Conservation (phyloP, 2,113 vertebrate genomes). For the Tetraodon nigroviridis region DNA sequence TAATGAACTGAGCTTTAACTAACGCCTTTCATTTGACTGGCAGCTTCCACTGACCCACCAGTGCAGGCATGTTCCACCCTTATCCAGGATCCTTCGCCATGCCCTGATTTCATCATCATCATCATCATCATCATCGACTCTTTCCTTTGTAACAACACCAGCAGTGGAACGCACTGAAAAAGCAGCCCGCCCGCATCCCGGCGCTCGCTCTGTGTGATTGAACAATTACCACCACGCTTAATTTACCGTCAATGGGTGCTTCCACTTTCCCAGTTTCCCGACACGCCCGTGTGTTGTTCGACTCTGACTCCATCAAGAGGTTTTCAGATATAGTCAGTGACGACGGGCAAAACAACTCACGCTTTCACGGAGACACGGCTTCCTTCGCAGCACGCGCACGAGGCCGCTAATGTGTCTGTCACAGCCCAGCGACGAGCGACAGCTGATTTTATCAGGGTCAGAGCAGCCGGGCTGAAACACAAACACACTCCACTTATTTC, state of each 20-base stretch:
- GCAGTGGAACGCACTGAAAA: constrained; percentile 23
- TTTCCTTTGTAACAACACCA: constrained; percentile 64
- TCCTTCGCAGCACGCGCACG: constrained; percentile 62
- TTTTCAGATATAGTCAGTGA: constrained; percentile 57
- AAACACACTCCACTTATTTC: constrained; percentile 28
- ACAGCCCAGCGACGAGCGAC: constrained; percentile 49
- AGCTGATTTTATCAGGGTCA: constrained; percentile 48
- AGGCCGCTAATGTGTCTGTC: constrained; percentile 58
- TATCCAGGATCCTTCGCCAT: constrained; percentile 29
- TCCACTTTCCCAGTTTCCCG: constrained; percentile 47
- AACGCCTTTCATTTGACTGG: constrained; percentile 20
- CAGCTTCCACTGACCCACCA: constrained; percentile 51
- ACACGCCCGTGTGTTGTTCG: constrained; percentile 47
- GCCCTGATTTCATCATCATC: constrained; percentile 19
- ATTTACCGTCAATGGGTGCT: constrained; percentile 53
- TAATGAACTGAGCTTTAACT: background rate
- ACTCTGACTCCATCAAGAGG: constrained; percentile 58
- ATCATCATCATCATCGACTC: constrained; percentile 21
- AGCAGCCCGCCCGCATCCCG: constrained; percentile 45
- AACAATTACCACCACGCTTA: constrained; percentile 73
- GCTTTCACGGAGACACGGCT: constrained; percentile 74
- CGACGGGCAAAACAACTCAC: constrained; percentile 63
- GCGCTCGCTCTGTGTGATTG: constrained; percentile 58
- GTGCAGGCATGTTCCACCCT: constrained; percentile 57
- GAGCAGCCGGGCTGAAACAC: constrained; percentile 47